Conservation (phyloP, 2,113 vertebrate species). For the Upupa epops region DNA sequence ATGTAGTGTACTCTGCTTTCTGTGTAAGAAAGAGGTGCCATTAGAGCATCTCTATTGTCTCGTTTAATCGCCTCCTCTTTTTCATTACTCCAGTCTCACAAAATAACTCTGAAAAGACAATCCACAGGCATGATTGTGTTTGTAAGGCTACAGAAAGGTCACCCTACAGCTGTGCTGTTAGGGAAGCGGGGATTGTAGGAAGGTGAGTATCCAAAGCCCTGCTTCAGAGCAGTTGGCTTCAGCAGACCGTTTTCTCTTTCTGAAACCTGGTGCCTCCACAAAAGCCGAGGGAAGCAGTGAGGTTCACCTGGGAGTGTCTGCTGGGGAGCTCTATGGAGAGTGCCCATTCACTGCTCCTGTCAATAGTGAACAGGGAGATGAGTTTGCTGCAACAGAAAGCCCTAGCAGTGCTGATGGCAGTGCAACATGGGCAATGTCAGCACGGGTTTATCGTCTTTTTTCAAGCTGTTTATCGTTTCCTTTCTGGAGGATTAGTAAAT, state of each 20-base stretch:
- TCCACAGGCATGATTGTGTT: constrained; percentile 34
- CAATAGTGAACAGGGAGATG: background rate
- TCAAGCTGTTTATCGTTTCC: background rate
- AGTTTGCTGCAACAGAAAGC: background rate
- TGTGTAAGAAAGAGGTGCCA: background rate
- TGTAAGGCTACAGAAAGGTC: constrained; percentile 42
- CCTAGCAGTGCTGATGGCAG: background rate
- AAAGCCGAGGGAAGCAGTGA: background rate
- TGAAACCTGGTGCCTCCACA: constrained; percentile 2
- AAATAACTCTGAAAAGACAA: constrained; percentile 55
- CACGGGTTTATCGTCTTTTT: background rate
- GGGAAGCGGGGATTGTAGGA: constrained; percentile 8
- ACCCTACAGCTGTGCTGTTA: constrained; percentile 46
- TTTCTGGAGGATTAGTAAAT: constrained; percentile 3
- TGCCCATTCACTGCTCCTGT: background rate
- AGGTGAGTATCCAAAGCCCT: background rate
- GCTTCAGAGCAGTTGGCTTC: background rate
- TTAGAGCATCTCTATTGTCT: constrained; percentile 48
- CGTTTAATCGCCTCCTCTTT: constrained; percentile 49
- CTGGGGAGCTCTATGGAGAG: background rate
- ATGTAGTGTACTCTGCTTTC: background rate
- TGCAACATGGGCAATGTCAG: background rate
- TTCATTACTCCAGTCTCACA: constrained; percentile 2
- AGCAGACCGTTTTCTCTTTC: background rate
- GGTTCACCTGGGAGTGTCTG: background rate